These are phyloP conservation scores for Cuniculus paca DNA, from an alignment of 2,797 vertebrate genomes.

Conservation along the genomic window DNA sequence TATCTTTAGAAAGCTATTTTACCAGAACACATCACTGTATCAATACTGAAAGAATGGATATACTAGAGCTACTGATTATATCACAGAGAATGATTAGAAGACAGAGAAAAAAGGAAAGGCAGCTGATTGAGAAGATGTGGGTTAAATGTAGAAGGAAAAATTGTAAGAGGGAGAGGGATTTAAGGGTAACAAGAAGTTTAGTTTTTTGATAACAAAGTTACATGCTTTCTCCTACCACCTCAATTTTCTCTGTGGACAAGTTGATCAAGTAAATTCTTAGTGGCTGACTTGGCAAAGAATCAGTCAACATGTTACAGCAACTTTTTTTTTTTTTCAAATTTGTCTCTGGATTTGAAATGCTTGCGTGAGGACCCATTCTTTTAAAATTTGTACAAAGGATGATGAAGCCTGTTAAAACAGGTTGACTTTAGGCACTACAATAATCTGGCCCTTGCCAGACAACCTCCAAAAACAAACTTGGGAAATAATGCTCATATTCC, in stretches of 20 bases:
- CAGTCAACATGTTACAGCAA: constrained; percentile 90
- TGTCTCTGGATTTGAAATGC: constrained; percentile 90
- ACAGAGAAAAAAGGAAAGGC: background rate
- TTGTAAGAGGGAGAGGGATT: constrained; percentile 66
- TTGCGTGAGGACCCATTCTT: constrained; percentile 89
- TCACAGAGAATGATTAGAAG: constrained; percentile 80
- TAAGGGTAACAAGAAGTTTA: constrained; percentile 74
- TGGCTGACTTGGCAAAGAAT: constrained; percentile 89
- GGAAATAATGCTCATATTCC: constrained; percentile 70
- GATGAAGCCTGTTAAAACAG: constrained; percentile 91
- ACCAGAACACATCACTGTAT: constrained; percentile 73
- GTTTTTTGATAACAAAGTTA: constrained; percentile 87
- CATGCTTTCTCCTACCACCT: constrained; percentile 70
- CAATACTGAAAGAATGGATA: constrained; percentile 79
- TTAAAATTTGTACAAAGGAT: constrained; percentile 90
- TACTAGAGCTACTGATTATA: constrained; percentile 73
- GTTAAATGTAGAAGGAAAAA: constrained; percentile 39
- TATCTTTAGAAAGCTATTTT: constrained; percentile 80
- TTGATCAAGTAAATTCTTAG: constrained; percentile 83
- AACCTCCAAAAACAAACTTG: constrained; percentile 74
- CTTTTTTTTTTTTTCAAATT: constrained; percentile 88
- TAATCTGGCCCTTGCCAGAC: constrained; percentile 86
- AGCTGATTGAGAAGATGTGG: background rate
- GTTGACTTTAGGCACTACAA: constrained; percentile 85
- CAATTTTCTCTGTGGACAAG: constrained; percentile 82